A percentile compares a stretch with the other conserved stretches of the same genome.
Conservation (phyloP, 1,140 invertebrate species). For the Bilobella aurantiaca region DNA sequence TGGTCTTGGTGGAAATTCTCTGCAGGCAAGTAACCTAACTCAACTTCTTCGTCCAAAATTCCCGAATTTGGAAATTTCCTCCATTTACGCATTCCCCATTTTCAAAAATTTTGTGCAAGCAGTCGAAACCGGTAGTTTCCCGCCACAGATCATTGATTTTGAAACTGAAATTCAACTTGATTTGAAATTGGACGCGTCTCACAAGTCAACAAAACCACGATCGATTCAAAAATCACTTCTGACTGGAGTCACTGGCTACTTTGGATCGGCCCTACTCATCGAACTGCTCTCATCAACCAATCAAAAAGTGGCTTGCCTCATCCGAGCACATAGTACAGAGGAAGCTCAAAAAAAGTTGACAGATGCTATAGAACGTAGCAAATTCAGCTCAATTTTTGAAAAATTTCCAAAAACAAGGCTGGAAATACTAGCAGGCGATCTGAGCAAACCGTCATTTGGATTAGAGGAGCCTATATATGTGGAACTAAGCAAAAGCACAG, state of each 20-base stretch:
- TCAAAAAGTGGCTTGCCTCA: background rate
- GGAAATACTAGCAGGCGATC: background rate
- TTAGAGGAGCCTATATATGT: background rate
- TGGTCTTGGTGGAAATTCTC: background rate
- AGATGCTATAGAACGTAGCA: background rate
- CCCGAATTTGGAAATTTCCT: background rate
- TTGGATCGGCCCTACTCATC: background rate
- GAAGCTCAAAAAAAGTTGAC: background rate
- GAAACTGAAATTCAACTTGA: background rate
- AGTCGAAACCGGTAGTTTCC: background rate
- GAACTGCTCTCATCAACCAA: background rate
- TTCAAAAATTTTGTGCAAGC: background rate
- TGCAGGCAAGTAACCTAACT: background rate
- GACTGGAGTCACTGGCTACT: background rate
- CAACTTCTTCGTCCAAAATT: background rate
- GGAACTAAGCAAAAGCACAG: background rate
- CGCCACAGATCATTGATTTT: background rate
- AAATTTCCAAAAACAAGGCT: too few relatives aligned
- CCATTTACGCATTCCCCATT: background rate
- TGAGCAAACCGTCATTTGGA: background rate
- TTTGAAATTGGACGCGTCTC: background rate
- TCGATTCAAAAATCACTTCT: background rate
- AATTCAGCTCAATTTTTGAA: too few relatives aligned
- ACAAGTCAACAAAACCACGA: too few relatives aligned
- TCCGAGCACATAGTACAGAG: background rate